Percentiles rank a stretch among this genome's conserved stretches.
These are phyloP conservation scores for Macropodus opercularis DNA, from an alignment of 2,797 vertebrate genomes.

Conservation along the genomic window DNA sequence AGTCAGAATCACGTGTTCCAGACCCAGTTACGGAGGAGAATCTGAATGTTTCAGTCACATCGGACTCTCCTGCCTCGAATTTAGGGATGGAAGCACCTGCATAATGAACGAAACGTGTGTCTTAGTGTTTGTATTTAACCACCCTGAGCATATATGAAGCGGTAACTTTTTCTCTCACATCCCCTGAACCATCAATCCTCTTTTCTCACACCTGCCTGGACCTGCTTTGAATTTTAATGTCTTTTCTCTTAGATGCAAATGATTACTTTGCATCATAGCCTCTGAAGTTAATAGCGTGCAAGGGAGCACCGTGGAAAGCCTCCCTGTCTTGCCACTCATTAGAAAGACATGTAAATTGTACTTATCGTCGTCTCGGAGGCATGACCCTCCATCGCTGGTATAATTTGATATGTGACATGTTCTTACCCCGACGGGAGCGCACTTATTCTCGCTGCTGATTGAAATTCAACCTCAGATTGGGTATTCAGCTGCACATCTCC, in stretches of 20 bases:
- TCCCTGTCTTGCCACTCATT: conserved; percentile 62
- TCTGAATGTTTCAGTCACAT: not conserved
- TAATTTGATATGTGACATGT: conserved; percentile 76
- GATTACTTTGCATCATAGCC: conserved; percentile 69
- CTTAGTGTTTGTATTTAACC: conserved; percentile 32
- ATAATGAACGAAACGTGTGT: not conserved
- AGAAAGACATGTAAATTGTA: conserved; percentile 75
- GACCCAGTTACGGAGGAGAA: conserved; percentile 1
- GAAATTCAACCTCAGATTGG: conserved; percentile 64
- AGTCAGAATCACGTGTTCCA: conserved; percentile 1
- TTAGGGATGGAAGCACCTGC: not conserved
- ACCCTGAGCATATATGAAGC: conserved; percentile 27
- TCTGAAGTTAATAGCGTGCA: conserved; percentile 73
- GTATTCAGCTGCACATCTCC: conserved; percentile 50
- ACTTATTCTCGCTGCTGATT: conserved; percentile 64
- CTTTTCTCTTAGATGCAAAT: conserved; percentile 71
- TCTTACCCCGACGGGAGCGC: conserved; percentile 45
- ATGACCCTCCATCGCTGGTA: conserved; percentile 68
- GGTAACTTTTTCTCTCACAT: conserved; percentile 18
- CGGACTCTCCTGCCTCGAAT: not conserved
- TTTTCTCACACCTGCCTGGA: conserved; percentile 69
- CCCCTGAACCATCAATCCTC: conserved; percentile 35
- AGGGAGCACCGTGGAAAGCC: conserved; percentile 55
- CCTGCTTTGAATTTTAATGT: conserved; percentile 74
- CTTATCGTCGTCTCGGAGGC: conserved; percentile 66